Evolutionary conservation across 2,113 vertebrate genomes (phyloP), one percentile per base, ranked within the genome.

Genomic region (Columbina picui): DNA sequence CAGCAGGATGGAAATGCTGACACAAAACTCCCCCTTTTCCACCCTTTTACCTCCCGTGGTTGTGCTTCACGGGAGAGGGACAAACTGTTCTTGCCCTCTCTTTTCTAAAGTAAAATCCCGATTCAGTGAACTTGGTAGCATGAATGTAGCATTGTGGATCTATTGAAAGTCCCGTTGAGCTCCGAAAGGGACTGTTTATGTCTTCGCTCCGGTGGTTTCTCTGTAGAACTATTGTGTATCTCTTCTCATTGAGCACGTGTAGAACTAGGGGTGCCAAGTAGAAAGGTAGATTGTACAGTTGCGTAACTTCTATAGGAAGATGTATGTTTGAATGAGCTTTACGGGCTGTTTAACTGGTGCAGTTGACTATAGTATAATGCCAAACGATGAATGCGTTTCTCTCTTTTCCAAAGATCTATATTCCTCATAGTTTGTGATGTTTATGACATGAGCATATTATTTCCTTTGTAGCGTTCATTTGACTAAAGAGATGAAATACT

Each of bases 141-240:
- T 96, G 94, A 94, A 95, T 97, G 96, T 97, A 97, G 96, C 96
- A 97, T 96, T 84, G 94, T 96, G 96, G 83, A 88, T 78, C 79
- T 94, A 22, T 39, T 93, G 94, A 84, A 70, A 93, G 63, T n/a
- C 76, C 50, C 88, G 23, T 27, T 63, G 67, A 56, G 84, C 76
- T 84, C 70, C 7, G 3, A 64, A 75, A 94, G 86, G 88, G 83
- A 92, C 96, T 53, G 0, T 85, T 87, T 59, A 5, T 94, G 86
- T 92, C 45, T 50, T 86, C 83, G 68, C 88, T 71, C n/a, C 27
- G 26, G 93, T 92, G 90, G 75, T 90, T 88, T 92, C 65, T 86
- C 79, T 93, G 92, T 96, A 68, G 76, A 89, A 19, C 53, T 95
- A 4, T 39, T 84, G 90, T 96, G 1, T 95, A 78, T 86, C 89